phyloP scores from a whole-genome alignment of 2,113 vertebrate genomes.

The Lagopus muta region DNA sequence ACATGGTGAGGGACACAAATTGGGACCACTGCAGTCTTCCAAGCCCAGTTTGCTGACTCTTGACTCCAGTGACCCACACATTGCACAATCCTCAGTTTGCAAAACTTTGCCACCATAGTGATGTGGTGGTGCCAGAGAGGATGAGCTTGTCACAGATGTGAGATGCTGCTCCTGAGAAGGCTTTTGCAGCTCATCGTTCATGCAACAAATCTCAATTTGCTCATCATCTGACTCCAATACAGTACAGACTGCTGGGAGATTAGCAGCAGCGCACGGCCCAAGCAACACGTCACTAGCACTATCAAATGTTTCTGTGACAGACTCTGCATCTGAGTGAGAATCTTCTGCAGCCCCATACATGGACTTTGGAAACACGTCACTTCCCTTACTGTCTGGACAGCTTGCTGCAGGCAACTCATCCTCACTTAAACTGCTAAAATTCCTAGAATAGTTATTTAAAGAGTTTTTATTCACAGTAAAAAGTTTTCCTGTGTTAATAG shows the following conservation, averaged over 20 bases:
- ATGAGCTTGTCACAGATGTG: neutral
- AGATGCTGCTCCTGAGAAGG: neutral
- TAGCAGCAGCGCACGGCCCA: neutral
- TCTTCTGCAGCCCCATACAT: slow-evolving; percentile 84
- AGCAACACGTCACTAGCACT: neutral
- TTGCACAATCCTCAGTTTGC: neutral
- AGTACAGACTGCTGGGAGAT: neutral
- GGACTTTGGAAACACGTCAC: slow-evolving; percentile 39
- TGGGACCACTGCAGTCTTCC: neutral
- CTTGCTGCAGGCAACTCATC: slow-evolving; percentile 58
- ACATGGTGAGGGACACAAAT: neutral
- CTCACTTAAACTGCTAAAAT: slow-evolving; percentile 78
- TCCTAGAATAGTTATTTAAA: slow-evolving; percentile 86
- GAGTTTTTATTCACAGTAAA: slow-evolving; percentile 83
- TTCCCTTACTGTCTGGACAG: slow-evolving; percentile 21
- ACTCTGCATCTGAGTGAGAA: slow-evolving; percentile 84
- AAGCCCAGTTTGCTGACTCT: slow-evolving; percentile 5
- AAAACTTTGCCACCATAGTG: neutral
- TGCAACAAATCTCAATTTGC: slow-evolving; percentile 86
- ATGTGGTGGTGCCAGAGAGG: neutral
- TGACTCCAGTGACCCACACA: neutral
- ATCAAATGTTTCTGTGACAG: slow-evolving; percentile 62
- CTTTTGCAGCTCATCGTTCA: accelerated
- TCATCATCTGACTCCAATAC: slow-evolving; percentile 83
- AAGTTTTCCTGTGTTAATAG: slow-evolving; percentile 75